Percentiles rank a stretch among this genome's conserved stretches.
These are phyloP conservation scores for Trissolcus japonicus DNA, from an alignment of 2,888 invertebrate genomes.

Conservation along the genomic window DNA sequence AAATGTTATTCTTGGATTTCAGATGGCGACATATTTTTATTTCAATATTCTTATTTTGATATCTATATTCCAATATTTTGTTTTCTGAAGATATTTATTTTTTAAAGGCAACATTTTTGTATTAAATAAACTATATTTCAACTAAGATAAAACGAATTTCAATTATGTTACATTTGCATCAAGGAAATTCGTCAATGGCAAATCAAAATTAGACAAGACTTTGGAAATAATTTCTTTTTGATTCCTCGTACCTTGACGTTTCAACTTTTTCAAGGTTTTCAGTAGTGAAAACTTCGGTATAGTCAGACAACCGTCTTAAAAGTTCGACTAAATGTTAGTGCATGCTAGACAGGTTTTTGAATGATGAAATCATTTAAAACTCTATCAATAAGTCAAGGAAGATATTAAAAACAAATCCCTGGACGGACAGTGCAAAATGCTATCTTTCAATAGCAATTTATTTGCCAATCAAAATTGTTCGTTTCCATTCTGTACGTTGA, in stretches of 20 bases:
- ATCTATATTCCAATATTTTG: not conserved
- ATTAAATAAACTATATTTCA: not conserved
- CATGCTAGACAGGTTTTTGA: no score
- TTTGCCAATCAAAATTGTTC: not conserved
- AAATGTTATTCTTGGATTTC: not conserved
- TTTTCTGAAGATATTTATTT: not conserved
- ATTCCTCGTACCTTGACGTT: not conserved
- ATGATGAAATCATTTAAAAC: no score
- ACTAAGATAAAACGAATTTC: not conserved
- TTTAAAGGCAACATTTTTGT: no score
- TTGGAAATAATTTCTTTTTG: not conserved
- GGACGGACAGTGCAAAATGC: no score
- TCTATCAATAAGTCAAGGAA: no score
- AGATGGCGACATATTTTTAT: no score
- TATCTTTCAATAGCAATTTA: not conserved
- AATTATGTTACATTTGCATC: not conserved
- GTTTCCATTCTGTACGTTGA: no score
- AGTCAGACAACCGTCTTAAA: slow-evolving; percentile 9
- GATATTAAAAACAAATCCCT: no score
- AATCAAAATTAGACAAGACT: not conserved
- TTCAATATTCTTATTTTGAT: not conserved
- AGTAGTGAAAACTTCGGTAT: slow-evolving; percentile 18
- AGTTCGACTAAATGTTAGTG: no score
- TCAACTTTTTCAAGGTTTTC: slow-evolving; percentile 4
- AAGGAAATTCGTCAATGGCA: not conserved